Base-by-base conservation (phyloP, 2,888 invertebrate species). In the Pterostichus madidus region DNA sequence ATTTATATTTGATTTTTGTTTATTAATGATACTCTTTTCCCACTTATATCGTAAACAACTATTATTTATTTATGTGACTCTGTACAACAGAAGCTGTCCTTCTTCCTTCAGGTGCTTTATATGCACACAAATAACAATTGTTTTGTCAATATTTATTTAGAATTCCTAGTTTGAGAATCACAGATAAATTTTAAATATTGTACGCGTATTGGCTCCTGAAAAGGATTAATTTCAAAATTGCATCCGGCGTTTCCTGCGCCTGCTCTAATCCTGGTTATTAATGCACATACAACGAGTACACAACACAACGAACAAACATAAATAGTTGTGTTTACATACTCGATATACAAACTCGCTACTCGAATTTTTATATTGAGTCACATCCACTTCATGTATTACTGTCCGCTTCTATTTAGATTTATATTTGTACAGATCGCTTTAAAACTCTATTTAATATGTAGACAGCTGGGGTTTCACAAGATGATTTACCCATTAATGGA, bases 181-280 rank as follows among this genome's bases (percentile, higher is more conserved):
- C 49, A 7, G 49, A 39, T 5, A 39, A 39, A 39, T 7, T 24
- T 8, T 39, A 39, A 7, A 39, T 39, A 39, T 39, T 3, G 49
- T n/a, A n/a, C n/a, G 49, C 13, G 49, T 13, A 49, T 49, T 49
- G 49, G n/a, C n/a, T 49, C 13, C 49, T 49, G 49, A 49, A 49
- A 49, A 3, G 49, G 49, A 49, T 49, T 49, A 49, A 49, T 49
- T 49, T 49, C 49, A 49, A 49, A 49, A 49, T 49, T 49, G 49
- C 49, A 49, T 49, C 49, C n/a, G 49, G 49, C 13, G n/a, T 49
- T 35, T 39, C 39, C 39, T 39, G 10, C 49, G 13, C 13, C 49
- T 39, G 49, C n/a, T 49, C 10, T 49, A 49, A 49, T 49, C 49
- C 49, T 0, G 13, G 49, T 49, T 49, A 49, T 49, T n/a, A 49